A percentile compares a stretch with the other conserved stretches of the same genome.
Conservation (phyloP, 2,797 vertebrate genomes). For the Microcaecilia unicolor region DNA sequence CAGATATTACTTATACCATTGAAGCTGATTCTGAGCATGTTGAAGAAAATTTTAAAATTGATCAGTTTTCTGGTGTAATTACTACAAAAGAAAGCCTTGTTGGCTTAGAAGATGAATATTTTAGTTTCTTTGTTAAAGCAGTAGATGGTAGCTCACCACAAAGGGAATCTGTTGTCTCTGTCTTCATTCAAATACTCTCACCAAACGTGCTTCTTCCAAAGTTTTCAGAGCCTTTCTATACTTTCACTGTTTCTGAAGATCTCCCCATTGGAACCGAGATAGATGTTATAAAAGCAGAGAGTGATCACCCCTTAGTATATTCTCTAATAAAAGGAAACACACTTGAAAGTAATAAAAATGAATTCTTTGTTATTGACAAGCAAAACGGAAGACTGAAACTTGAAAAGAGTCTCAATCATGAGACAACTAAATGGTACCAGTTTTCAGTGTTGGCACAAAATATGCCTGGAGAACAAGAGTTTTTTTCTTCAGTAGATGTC, state of each 20-base stretch:
- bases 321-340: slow-evolving; percentile 80
- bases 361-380: slow-evolving; percentile 79
- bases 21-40: slow-evolving; percentile 84
- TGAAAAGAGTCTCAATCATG: slow-evolving; percentile 86
- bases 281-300: slow-evolving; percentile 74
- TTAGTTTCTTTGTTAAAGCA: slow-evolving; percentile 83
- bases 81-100: slow-evolving; percentile 92
- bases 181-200: slow-evolving; percentile 79
- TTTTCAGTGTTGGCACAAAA: slow-evolving; percentile 70
- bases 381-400: slow-evolving; percentile 82
- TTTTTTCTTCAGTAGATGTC: slow-evolving; percentile 71
- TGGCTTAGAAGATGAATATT: slow-evolving; percentile 86
- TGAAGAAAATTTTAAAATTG: slow-evolving; percentile 88
- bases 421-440: slow-evolving; percentile 92
- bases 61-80: slow-evolving; percentile 74
- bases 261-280: slow-evolving; percentile 82
- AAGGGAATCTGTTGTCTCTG: slow-evolving; percentile 74
- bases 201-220: slow-evolving; percentile 73
- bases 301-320: slow-evolving; percentile 65
- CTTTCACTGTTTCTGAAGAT: slow-evolving; percentile 79
- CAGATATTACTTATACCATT: slow-evolving; percentile 79
- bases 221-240: slow-evolving; percentile 85
- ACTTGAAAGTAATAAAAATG: slow-evolving; percentile 82
- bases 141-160: slow-evolving; percentile 76
- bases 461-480: slow-evolving; percentile 56